phyloP scores from a whole-genome alignment of 2,888 invertebrate species.

The Agrotis segetum region DNA sequence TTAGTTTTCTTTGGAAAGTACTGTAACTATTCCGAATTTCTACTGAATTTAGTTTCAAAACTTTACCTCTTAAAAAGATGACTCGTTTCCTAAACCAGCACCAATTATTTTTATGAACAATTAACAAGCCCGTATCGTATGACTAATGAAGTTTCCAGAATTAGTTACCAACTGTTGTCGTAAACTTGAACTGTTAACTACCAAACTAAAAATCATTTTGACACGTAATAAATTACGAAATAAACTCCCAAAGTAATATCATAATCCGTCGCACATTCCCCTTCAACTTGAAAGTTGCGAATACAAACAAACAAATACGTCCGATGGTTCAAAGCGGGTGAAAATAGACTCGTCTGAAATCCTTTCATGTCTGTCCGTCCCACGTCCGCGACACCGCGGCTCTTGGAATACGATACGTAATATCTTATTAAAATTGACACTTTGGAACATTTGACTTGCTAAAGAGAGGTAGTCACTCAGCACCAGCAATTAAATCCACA shows the following conservation, averaged over 20 bases:
- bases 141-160: slow-evolving; percentile 37
- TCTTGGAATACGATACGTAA: slow-evolving; percentile 64
- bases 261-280: slow-evolving; percentile 70
- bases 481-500: slow-evolving; percentile 44
- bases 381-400: slow-evolving; percentile 76
- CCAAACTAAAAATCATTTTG: slow-evolving; percentile 50
- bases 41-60: neutral
- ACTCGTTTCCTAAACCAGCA: slow-evolving; percentile 15
- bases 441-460: slow-evolving; percentile 25
- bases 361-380: slow-evolving; percentile 86
- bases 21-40: neutral
- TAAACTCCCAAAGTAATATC: slow-evolving; percentile 62
- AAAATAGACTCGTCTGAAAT: slow-evolving; percentile 88
- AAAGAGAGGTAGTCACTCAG: slow-evolving; percentile 31
- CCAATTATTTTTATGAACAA: slow-evolving; percentile 49
- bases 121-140: slow-evolving; percentile 50
- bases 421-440: slow-evolving; percentile 65
- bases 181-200: slow-evolving; percentile 53
- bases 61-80: slow-evolving; percentile 14
- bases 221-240: slow-evolving; percentile 59
- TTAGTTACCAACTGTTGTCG: slow-evolving; percentile 33
- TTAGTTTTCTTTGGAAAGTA: slow-evolving; percentile 34
- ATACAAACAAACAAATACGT: slow-evolving; percentile 85
- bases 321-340: slow-evolving; percentile 84
- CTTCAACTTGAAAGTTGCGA: slow-evolving; percentile 83